phyloP scores from a whole-genome alignment of 2,888 invertebrate species.

The Crossocerus cetratus region DNA sequence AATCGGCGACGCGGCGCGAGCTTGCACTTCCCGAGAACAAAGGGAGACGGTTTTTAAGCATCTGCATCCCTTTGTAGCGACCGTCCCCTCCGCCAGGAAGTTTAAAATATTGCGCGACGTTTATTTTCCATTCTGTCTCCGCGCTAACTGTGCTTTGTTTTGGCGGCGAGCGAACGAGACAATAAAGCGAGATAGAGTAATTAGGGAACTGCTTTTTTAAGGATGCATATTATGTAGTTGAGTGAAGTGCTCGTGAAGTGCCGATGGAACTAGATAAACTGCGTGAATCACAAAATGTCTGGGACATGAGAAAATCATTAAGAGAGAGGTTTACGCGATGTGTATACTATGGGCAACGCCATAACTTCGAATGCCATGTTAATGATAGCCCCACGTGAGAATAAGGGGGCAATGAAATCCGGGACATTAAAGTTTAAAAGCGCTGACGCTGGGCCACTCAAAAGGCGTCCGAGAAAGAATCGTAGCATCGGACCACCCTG shows the following conservation, averaged over 20 bases:
- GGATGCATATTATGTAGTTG: no score
- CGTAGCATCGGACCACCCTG: conserved; percentile 53
- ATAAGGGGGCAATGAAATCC: conserved; percentile 51
- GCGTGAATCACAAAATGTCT: background rate
- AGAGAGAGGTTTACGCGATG: background rate
- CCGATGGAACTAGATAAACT: background rate
- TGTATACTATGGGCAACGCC: conserved; percentile 2
- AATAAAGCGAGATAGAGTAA: no score
- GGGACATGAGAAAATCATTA: conserved; percentile 6
- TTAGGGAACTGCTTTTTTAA: no score
- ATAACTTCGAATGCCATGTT: conserved; percentile 33
- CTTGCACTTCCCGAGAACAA: no score
- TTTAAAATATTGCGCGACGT: no score
- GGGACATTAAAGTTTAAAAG: conserved; percentile 45
- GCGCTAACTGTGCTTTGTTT: no score
- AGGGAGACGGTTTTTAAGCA: no score
- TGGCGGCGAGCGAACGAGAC: no score
- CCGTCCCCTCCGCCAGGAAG: no score
- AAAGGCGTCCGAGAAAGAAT: conserved; percentile 19
- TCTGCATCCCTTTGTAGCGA: no score
- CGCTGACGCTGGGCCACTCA: conserved; percentile 22
- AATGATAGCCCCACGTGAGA: conserved; percentile 49
- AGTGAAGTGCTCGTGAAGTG: no score
- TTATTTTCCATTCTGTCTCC: no score
- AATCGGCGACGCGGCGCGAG: conserved; percentile 10